A percentile compares a stretch with the other conserved stretches of the same genome.
These are phyloP conservation scores for Watersipora subatra DNA, from an alignment of 1,140 invertebrate genomes.

Conservation along the genomic window DNA sequence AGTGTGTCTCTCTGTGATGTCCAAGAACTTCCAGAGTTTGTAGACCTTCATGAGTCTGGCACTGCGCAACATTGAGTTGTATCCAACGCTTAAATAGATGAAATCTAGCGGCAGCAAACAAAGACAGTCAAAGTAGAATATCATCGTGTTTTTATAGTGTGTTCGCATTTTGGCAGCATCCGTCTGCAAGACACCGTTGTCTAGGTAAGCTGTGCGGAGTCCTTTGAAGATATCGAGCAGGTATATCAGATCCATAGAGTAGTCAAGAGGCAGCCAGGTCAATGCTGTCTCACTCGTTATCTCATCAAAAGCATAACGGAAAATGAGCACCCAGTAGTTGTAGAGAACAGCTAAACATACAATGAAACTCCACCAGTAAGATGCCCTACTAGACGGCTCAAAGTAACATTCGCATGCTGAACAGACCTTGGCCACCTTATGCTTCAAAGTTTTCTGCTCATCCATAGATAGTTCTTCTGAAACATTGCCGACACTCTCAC, in stretches of 20 bases:
- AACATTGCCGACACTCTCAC: neutral
- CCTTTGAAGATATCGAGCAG: slow-evolving; percentile 89
- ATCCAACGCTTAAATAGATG: slow-evolving; percentile 92
- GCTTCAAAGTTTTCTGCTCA: neutral
- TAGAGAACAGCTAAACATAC: slow-evolving; percentile 94
- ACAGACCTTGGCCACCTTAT: neutral
- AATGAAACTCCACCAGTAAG: slow-evolving; percentile 48
- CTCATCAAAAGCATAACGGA: slow-evolving; percentile 90
- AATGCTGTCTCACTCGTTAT: slow-evolving; percentile 59
- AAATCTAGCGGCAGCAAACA: slow-evolving; percentile 93
- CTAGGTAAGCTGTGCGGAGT: slow-evolving; percentile 80
- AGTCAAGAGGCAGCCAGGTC: slow-evolving; percentile 92
- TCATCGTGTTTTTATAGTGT: slow-evolving; percentile 97
- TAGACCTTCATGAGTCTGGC: slow-evolving; percentile 97
- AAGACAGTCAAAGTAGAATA: slow-evolving; percentile 95
- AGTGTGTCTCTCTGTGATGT: slow-evolving; percentile 91
- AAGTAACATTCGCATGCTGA: slow-evolving; percentile 17
- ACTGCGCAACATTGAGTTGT: slow-evolving; percentile 88
- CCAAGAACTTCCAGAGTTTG: slow-evolving; percentile 95
- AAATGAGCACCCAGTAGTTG: slow-evolving; percentile 93
- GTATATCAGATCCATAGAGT: slow-evolving; percentile 89
- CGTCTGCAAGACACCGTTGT: slow-evolving; percentile 68
- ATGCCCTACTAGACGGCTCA: slow-evolving; percentile 39
- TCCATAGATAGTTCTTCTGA: neutral
- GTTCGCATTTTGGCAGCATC: slow-evolving; percentile 79